Conservation (phyloP, 2,113 vertebrate genomes). For the Blennius ocellaris region DNA sequence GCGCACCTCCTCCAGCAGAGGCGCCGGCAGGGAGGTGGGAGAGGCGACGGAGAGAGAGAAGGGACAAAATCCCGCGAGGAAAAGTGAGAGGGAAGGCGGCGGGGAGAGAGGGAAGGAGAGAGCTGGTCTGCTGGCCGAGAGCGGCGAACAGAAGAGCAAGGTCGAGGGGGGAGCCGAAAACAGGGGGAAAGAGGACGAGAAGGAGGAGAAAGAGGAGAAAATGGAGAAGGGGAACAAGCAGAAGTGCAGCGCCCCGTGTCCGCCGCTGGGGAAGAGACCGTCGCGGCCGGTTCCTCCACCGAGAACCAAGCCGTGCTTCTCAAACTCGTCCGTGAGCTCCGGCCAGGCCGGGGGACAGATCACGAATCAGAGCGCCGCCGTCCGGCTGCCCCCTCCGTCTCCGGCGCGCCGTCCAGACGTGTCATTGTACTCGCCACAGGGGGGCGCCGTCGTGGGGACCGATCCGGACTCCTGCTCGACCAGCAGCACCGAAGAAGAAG, state of each 20-base stretch:
- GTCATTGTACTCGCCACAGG: constrained; percentile 85
- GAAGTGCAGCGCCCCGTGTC: constrained; percentile 20
- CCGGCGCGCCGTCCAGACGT: constrained; percentile 52
- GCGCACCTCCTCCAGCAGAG: constrained; percentile 57
- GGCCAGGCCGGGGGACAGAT: constrained; percentile 25
- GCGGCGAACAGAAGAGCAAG: constrained; percentile 14
- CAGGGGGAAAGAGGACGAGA: constrained; percentile 24
- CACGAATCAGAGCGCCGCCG: constrained; percentile 34
- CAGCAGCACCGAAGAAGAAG: constrained; percentile 94
- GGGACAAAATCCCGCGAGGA: constrained; percentile 53
- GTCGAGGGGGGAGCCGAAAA: constrained; percentile 16
- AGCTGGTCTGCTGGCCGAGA: constrained; percentile 37
- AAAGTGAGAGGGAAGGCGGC: constrained; percentile 29
- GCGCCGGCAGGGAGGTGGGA: constrained; percentile 36
- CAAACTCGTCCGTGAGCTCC: constrained; percentile 4
- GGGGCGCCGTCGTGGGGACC: constrained; percentile 53
- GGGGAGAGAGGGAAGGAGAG: constrained; percentile 44
- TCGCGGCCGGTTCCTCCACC: constrained; percentile 85
- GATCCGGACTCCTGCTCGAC: constrained; percentile 92
- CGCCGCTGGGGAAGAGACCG: constrained; percentile 43
- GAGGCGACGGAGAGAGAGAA: constrained; percentile 55
- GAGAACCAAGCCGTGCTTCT: constrained; percentile 76
- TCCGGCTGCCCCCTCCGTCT: constrained; percentile 27
- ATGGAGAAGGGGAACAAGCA: constrained; percentile 43
- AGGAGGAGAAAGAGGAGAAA: constrained; percentile 36